Base-by-base conservation (phyloP, 2,888 invertebrate species). In the Metallyticus violacea region DNA sequence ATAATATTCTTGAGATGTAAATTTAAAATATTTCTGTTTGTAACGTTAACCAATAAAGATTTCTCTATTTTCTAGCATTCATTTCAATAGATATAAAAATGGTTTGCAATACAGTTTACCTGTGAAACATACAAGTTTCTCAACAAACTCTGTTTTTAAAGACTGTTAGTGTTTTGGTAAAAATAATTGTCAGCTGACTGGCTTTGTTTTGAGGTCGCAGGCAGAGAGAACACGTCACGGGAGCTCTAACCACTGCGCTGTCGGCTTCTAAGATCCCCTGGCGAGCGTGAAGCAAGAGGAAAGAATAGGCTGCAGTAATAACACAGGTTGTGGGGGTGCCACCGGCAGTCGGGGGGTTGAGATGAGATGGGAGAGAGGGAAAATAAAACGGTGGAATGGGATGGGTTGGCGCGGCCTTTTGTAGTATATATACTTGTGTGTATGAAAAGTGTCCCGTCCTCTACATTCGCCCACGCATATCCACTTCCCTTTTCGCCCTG, bases 401-500 rank as follows among this genome's bases (percentile, higher is more conserved):
- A 30, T n/a, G 79, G 27, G 80, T 22, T 80, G 15, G 27, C 7
- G 77, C 22, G 22, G 77, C 77, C 83, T 83, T 83, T 83, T 83
- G 83, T 83, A 83, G 83, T 77, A 29, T 77, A 77, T 28, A 77
- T 62, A 62, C 40, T 62, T 62, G 40, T 83, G 77, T 83, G 83
- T 83, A 83, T 77, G 83, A 77, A 83, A 83, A 81, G 81, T 81
- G 26, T 30, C 85, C 85, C 78, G 26, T 77, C 25, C 30, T 28
- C 77, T 7, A 9, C 85, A 0, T 77, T 2, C 87, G 26, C 62
- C 27, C 87, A 28, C 76, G 76, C 30, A 62, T 79, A 79, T 77
- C 40, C 85, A 85, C 79, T 85, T 85, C 86, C 86, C 82, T 86
- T 88, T 88, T 88, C 87, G 85, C 85, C 77, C 87, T 81, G 87